Percentiles rank a stretch among this genome's conserved stretches.
Evolutionary conservation across 2,888 invertebrate species (phyloP).

Genomic region (Kuschelorhynchus macadamiae): DNA sequence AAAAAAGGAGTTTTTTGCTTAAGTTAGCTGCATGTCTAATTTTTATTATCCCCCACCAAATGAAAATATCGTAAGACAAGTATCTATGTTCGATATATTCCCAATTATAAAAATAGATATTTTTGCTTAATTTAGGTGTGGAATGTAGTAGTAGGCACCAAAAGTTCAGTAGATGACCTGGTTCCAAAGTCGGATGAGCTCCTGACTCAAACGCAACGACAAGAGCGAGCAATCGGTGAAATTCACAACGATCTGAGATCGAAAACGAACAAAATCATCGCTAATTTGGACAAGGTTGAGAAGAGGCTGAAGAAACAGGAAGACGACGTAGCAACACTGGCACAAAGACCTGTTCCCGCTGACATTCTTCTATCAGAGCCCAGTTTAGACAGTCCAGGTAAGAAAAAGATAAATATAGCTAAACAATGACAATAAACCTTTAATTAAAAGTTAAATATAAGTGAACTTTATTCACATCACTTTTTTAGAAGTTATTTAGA

Average conservation of each 20-base stretch:
- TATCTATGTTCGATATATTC: too few species aligned
- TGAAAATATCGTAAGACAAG: too few species aligned
- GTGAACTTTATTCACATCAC: too few species aligned
- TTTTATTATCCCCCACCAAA: too few species aligned
- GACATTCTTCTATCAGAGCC: slow-evolving; percentile 72
- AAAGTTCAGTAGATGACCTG: slow-evolving; percentile 88
- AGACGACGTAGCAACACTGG: slow-evolving; percentile 84
- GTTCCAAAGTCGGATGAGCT: slow-evolving; percentile 90
- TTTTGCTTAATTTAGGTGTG: slow-evolving; percentile 32
- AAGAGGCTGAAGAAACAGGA: slow-evolving; percentile 88
- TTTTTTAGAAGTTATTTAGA: too few species aligned
- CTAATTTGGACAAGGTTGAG: slow-evolving; percentile 89
- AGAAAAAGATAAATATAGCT: background rate
- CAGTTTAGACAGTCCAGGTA: slow-evolving; percentile 33
- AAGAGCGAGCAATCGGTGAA: slow-evolving; percentile 88
- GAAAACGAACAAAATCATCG: slow-evolving; percentile 89
- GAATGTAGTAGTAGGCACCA: slow-evolving; percentile 76
- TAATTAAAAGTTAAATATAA: too few species aligned
- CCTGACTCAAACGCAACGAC: slow-evolving; percentile 87
- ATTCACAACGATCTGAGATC: slow-evolving; percentile 86
- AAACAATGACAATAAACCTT: background rate
- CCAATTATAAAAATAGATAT: too few species aligned
- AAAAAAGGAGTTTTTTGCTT: too few species aligned
- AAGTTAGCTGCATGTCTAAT: too few species aligned
- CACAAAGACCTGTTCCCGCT: slow-evolving; percentile 82